Evolutionary conservation across 2,888 invertebrate species (phyloP), one percentile per base, ranked within the genome.

Genomic region (Hirtodrosophila trivittata): DNA sequence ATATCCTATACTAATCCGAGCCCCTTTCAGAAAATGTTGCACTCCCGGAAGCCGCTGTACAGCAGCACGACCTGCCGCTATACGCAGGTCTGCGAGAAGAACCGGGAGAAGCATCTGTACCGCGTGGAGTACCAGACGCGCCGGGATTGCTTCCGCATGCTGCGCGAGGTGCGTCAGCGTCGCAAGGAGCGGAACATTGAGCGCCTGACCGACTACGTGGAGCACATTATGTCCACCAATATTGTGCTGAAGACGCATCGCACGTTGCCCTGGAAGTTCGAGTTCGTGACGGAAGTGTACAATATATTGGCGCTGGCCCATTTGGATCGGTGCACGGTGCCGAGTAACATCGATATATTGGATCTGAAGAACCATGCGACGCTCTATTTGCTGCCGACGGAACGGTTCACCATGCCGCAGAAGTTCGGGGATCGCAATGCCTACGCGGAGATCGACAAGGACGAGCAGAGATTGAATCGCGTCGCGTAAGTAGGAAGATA

Each of bases 211-310:
- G 63, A 78, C 38, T 89, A 85, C 21, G 71, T 90, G 2, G 90
- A 90, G 60, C 56, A 83, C 25, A 69, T 82, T 0, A 87, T 90
- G 87, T 77, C 88, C 3, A 82, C 70, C 8, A 82, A 77, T 33
- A 80, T 89, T 0, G 86, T 81, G 1, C 54, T 86, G 0, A 90
- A 89, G 70, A 89, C 89, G 0, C 62, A 70, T 3, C 87, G 89
- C 5, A 83, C 89, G 0, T 81, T 90, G 77, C 90, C 90, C 12
- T 88, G 90, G 87, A 90, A 89, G 55, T 89, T 87, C 52, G 87
- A 90, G 56, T 89, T 89, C 26, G 65, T 89, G 1, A 88, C 86
- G 55, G 90, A 90, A 25, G 81, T 90, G 5, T 90, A 89, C 55
- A 90, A 90, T 54, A 75, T 75, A 1, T 8, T 89, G 32, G 90